Conservation (phyloP, 2,888 invertebrate species). For the Leptopterna dolabrata region DNA sequence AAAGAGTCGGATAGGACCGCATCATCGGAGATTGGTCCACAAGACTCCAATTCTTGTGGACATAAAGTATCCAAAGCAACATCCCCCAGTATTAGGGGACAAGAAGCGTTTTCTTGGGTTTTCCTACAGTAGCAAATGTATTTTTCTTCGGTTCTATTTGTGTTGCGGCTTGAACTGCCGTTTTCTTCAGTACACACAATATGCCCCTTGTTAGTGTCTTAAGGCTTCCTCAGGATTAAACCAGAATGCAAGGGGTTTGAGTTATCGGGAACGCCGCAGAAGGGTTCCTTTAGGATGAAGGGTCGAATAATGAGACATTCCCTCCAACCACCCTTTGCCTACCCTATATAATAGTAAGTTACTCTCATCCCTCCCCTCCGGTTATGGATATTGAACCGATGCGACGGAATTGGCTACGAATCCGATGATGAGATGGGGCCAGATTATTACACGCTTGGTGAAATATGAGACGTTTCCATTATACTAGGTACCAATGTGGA, state of each 20-base stretch:
- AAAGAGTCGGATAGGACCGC: not conserved
- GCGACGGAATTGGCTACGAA: not conserved
- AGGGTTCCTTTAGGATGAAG: not conserved
- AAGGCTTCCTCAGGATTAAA: not conserved
- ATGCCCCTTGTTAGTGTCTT: not conserved
- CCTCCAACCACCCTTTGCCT: no score
- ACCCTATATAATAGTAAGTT: no score
- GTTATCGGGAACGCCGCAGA: not conserved
- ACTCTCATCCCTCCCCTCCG: not conserved
- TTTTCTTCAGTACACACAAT: not conserved
- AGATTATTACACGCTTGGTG: not conserved
- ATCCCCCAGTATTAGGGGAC: not conserved
- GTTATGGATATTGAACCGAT: conserved; percentile 1
- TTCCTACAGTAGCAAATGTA: not conserved
- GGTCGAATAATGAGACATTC: not conserved
- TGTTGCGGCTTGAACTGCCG: not conserved
- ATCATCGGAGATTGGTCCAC: not conserved
- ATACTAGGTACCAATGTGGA: not conserved
- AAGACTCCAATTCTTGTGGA: not conserved
- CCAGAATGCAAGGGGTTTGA: not conserved
- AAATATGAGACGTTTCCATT: conserved; percentile 3
- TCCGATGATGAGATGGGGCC: not conserved
- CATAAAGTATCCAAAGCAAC: not conserved
- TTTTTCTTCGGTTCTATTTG: not conserved
- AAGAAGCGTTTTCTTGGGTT: not conserved